Percentiles rank a stretch among this genome's conserved stretches.
These are phyloP conservation scores for Dipodomys ordii DNA, from an alignment of 2,113 vertebrate genomes.

Conservation along the genomic window DNA sequence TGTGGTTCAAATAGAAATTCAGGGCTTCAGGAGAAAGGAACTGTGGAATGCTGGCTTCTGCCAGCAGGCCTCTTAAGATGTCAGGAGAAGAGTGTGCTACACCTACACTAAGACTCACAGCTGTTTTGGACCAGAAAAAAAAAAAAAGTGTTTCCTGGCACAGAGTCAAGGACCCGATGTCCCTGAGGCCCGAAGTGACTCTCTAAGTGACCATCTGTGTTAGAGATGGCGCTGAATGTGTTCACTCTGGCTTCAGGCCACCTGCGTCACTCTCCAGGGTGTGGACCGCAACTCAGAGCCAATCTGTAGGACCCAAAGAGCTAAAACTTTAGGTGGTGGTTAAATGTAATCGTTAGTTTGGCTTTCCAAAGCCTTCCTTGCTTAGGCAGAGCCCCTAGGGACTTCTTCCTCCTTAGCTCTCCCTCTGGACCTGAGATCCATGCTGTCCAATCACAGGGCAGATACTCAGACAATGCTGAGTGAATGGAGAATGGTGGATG, in stretches of 20 bases:
- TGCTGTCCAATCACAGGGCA: not conserved
- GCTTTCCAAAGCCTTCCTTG: not conserved
- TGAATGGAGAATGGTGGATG: not conserved
- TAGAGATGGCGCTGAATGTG: not conserved
- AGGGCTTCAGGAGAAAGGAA: not conserved
- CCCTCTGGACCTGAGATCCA: not conserved
- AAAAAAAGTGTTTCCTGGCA: conserved; percentile 61
- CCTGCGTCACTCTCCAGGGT: not conserved
- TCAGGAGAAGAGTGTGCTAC: not conserved
- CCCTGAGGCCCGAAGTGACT: conserved; percentile 38
- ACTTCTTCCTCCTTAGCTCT: not conserved
- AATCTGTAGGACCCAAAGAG: not conserved
- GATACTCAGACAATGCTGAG: not conserved
- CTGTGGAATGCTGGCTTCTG: not conserved
- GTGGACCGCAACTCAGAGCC: not conserved
- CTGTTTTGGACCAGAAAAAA: not conserved
- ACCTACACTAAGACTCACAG: not conserved
- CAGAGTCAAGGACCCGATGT: conserved; percentile 25
- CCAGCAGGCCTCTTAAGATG: not conserved
- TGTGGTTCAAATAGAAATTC: not conserved
- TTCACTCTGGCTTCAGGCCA: conserved; percentile 23
- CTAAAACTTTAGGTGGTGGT: not conserved
- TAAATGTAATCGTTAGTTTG: not conserved
- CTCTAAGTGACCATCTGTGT: conserved; percentile 46
- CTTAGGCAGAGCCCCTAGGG: not conserved